Conservation (phyloP, 2,888 invertebrate genomes). For the Stenoptilia bipunctidactyla region DNA sequence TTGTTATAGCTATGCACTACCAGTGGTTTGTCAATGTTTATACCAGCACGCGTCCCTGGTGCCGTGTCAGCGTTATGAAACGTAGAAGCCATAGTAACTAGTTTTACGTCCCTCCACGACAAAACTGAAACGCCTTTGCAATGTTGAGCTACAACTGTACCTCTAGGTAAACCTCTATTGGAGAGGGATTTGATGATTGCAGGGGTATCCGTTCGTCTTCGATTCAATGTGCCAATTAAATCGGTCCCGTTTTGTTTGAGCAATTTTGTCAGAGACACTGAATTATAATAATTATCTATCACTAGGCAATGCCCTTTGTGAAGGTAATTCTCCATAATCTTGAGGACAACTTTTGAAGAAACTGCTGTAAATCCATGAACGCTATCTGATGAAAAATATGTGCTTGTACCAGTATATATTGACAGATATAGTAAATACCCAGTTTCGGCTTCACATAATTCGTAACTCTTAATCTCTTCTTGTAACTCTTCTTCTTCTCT, state of each 20-base stretch:
- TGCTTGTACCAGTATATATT: neutral
- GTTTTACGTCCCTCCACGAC: constrained; percentile 13
- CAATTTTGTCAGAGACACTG: constrained; percentile 4
- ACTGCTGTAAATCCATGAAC: constrained; percentile 12
- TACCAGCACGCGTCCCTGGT: neutral
- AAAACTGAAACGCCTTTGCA: constrained; percentile 7
- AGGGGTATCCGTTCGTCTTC: constrained; percentile 4
- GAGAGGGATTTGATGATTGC: constrained; percentile 2
- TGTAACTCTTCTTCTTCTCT: no score
- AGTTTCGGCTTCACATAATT: constrained; percentile 12
- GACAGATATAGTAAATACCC: constrained; percentile 8
- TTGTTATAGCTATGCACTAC: constrained; percentile 12
- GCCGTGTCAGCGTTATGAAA: neutral
- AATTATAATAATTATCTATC: constrained; percentile 17
- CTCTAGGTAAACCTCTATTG: constrained; percentile 1
- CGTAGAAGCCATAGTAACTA: constrained; percentile 12
- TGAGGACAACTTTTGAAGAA: constrained; percentile 14
- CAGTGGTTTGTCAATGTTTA: constrained; percentile 1
- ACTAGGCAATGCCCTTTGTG: constrained; percentile 11
- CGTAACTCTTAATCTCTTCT: constrained; percentile 2
- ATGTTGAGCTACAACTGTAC: constrained; percentile 4
- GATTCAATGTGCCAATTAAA: constrained; percentile 7
- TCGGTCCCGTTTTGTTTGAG: constrained; percentile 7
- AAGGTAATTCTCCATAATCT: constrained; percentile 9
- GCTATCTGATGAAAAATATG: constrained; percentile 2